Base-by-base conservation (phyloP, 2,888 invertebrate species). In the Philopedon plagiatum region DNA sequence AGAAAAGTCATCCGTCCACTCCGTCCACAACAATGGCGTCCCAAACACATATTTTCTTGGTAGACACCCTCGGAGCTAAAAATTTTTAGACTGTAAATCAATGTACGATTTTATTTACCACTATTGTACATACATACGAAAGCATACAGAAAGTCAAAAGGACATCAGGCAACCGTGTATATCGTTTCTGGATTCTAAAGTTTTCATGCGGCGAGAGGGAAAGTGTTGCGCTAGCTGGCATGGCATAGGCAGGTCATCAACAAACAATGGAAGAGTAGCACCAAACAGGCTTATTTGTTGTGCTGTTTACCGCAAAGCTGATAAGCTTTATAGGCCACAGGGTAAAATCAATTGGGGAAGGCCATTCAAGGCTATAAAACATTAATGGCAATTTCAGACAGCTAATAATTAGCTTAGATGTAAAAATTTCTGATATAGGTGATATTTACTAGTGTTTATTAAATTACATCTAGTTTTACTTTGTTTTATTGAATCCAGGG, bases 151-250 rank as follows among this genome's bases (percentile, higher is more conserved):
- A 46, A 23, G 23, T 23, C 0, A 23, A 11, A 44, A 19, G 5
- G 11, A 23, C n/a, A 49, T 26, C n/a, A 49, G 49, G 49, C 49
- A 49, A 49, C 49, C 3, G 11, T 21, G 49, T 23, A 49, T n/a
- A 13, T n/a, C 26, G 1, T n/a, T 49, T n/a, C 26, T 26, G 49
- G n/a, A 26, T 46, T 1, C 1, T 11, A 49, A 11, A 5, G 26
- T 49, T 49, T 49, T 23, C 49, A 5, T 13, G 26, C 26, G 49
- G 49, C 49, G 26, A 49, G 26, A 49, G 49, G 26, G 49, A 49
- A 49, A 49, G 49, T 49, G 49, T 49, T 49, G 49, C 49, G 49
- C 49, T 49, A 26, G 49, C 49, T 23, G 13, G 26, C 26, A n/a
- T n/a, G n/a, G n/a, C n/a, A n/a, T n/a, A 46, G 26, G 49, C 26